A percentile compares a stretch with the other conserved stretches of the same genome.
Evolutionary conservation across 1,140 invertebrate genomes (phyloP).

Genomic region (Apis laboriosa): DNA sequence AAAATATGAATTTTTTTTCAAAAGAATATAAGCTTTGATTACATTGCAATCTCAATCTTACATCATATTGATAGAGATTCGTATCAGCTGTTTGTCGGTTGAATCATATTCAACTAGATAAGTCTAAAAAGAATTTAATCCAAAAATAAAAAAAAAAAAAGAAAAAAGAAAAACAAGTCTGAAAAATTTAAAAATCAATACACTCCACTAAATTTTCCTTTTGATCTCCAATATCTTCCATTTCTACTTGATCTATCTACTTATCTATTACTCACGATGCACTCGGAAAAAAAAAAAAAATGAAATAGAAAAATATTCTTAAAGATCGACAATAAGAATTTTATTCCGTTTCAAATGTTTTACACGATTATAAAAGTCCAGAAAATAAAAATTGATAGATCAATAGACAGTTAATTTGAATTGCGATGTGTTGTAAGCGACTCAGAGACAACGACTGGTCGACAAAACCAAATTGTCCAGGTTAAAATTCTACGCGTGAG

Average conservation of each 20-base stretch:
- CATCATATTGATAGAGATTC: neutral
- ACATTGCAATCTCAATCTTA: neutral
- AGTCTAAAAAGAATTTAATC: neutral
- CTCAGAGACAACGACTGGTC: slow-evolving; percentile 58
- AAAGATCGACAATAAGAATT: neutral
- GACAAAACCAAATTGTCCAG: slow-evolving; percentile 54
- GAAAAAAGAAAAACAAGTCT: too few species aligned
- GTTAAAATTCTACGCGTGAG: slow-evolving; percentile 64
- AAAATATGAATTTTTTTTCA: too few species aligned
- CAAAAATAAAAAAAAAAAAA: neutral
- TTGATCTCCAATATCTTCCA: neutral
- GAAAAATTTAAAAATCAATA: neutral
- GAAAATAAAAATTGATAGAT: neutral
- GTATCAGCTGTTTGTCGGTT: neutral
- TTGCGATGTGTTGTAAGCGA: slow-evolving; percentile 47
- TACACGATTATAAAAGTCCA: too few species aligned
- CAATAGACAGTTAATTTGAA: neutral
- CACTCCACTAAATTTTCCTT: neutral
- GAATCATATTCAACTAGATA: neutral
- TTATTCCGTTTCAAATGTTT: neutral
- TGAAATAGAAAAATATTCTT: neutral
- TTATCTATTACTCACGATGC: neutral
- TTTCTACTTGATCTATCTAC: neutral
- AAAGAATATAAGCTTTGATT: too few species aligned
- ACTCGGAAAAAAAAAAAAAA: neutral